A percentile compares a stretch with the other conserved stretches of the same genome.
Evolutionary conservation across 2,888 invertebrate species (phyloP).

Genomic region (Drosophila niveifrons): DNA sequence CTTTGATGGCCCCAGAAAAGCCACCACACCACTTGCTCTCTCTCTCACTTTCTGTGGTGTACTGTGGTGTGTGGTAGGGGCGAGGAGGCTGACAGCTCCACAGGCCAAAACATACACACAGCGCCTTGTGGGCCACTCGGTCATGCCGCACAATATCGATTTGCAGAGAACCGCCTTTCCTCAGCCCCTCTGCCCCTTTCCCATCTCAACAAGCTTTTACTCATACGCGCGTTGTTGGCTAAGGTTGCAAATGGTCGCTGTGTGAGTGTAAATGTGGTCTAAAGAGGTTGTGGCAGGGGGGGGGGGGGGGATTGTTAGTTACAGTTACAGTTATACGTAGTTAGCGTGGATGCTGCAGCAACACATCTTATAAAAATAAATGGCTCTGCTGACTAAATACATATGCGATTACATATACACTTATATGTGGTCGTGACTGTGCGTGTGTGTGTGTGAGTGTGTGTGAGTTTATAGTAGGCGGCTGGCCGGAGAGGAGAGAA

Average conservation of each 20-base stretch:
- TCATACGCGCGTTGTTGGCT: conserved; percentile 63
- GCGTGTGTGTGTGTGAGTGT: background rate
- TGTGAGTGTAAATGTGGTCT: conserved; percentile 11
- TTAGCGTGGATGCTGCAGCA: conserved; percentile 64
- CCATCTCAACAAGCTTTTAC: conserved; percentile 43
- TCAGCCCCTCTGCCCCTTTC: background rate
- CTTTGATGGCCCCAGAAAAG: conserved; percentile 41
- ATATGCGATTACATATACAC: conserved; percentile 6
- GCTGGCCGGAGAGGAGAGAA: background rate
- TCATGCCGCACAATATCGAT: conserved; percentile 80
- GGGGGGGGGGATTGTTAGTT: conserved; percentile 55
- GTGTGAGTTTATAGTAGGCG: background rate
- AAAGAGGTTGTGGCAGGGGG: background rate
- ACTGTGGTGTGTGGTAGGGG: background rate
- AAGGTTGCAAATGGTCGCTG: conserved; percentile 57
- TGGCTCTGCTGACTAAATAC: conserved; percentile 64
- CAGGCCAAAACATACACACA: conserved; percentile 56
- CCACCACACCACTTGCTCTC: conserved; percentile 42
- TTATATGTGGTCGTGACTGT: no score
- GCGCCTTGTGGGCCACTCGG: conserved; percentile 77
- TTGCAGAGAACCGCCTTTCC: conserved; percentile 44
- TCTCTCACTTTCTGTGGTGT: background rate
- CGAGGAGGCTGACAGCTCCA: conserved; percentile 31
- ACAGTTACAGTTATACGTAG: conserved; percentile 57
- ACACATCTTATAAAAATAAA: conserved; percentile 73